Evolutionary conservation across 2,113 vertebrate species (phyloP), one percentile per base, ranked within the genome.

Genomic region (Sisor rabdophorus): DNA sequence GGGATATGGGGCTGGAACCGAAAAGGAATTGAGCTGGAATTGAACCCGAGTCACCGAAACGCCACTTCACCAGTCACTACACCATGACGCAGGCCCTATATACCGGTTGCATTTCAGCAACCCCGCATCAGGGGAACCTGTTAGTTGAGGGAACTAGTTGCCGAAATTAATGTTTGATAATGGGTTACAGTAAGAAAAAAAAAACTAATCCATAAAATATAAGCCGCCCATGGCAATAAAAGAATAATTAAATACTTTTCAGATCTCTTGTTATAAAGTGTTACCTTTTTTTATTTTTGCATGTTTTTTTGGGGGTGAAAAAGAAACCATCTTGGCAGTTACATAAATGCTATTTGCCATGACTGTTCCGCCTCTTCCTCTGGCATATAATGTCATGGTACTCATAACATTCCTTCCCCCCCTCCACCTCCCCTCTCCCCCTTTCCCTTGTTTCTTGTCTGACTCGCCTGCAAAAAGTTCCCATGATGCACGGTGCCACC

Each of bases 401-500:
- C 90, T 90, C 91, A 94, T 93, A 91, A 93, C 88, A 92, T 94
- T 92, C 92, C 94, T 91, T n/a, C 88, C 90, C 75, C 92, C 89
- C 89, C 92, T 90, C 88, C 92, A 85, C 85, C 87, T 93, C 89
- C 40, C 40, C 10, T 10, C 50, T 16, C 17, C 93, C 83, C 89
- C 93, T 87, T 79, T 89, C 92, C 92, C 93, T 92, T 95, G 95
- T 93, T 93, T 94, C 92, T 93, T 92, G 90, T 91, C 89, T 89
- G 87, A 90, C 82, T 85, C 86, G 87, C 89, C 90, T 85, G 89
- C 94, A 91, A 93, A 95, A 97, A 98, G 97, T 98, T 93, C 93
- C 96, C 94, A 94, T 99, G 97, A 97, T 98, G 95, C 97, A 97
- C 94, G 93, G 95, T 94, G 94, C 95, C 93, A 92, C 95, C 92